Base-by-base conservation (phyloP, 2,888 invertebrate species). In the Notodonta dromedarius region DNA sequence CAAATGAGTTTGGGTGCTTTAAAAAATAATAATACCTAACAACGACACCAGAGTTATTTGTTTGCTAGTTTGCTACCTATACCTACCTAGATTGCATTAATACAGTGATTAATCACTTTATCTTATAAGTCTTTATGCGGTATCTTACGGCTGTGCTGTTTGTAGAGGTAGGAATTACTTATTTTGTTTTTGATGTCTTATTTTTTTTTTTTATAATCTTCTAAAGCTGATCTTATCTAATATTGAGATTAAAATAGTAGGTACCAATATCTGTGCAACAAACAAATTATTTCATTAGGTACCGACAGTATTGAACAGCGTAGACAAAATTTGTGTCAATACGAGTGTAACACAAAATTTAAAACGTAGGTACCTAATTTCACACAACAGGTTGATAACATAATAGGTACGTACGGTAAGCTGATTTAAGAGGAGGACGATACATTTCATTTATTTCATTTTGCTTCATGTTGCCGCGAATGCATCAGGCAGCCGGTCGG, bases 391-490 rank as follows among this genome's bases (percentile, higher is more conserved):
- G 35, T 35, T 35, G 35, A 6, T 7, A 35, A 35, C 42, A 4
- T 4, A 4, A 11, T 3, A 42, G 42, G 42, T 42, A 42, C 2
- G n/a, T n/a, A 46, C 5, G 11, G 42, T 12, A 42, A 46, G 44
- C 11, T 46, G 46, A 11, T 46, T 5, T 46, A 11, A 46, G 46
- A 42, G 12, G 42, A 35, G 35, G 35, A 7, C 35, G 35, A 46
- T 46, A 46, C n/a, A 64, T 73, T 74, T 77, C 71, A 67, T 67
- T 53, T 63, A 76, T 68, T 71, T 67, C 69, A 70, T 61, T 77
- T 76, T 70, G 75, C 61, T 78, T 79, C 77, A 78, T 77, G 79
- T 78, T 74, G 69, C 74, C 74, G 74, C 74, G 70, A 71, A 74
- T 79, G 76, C 76, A 76, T 71, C 67, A 62, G 67, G 73, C 71